Conservation (phyloP, 2,888 invertebrate genomes). For the Lepidocyrtinus sp. region DNA sequence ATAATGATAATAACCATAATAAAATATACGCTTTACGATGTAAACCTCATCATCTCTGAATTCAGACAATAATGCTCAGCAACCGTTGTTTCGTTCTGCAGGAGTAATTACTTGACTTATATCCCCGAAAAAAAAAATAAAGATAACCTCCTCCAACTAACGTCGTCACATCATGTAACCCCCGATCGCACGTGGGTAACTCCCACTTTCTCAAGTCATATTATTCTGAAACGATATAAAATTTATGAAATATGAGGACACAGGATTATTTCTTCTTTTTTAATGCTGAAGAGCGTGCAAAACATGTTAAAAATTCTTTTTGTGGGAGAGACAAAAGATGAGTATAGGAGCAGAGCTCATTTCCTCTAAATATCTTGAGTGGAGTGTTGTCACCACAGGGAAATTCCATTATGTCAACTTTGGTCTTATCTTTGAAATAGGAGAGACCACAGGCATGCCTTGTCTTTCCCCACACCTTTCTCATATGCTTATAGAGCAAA, state of each 20-base stretch:
- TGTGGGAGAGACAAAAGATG: conserved; percentile 25
- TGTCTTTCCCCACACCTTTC: no score
- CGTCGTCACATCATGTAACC: conserved; percentile 3
- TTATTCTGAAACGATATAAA: conserved; percentile 40
- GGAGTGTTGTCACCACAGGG: conserved; percentile 21
- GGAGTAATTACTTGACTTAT: not conserved
- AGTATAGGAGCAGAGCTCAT: not conserved
- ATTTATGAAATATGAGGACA: conserved; percentile 61
- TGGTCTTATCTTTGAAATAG: conserved; percentile 44
- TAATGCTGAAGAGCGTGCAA: conserved; percentile 12
- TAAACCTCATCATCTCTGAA: not conserved
- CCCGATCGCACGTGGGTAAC: conserved; percentile 31
- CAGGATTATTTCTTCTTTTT: conserved; percentile 38
- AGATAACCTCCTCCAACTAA: no score
- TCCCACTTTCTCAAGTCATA: conserved; percentile 22
- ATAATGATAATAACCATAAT: not conserved
- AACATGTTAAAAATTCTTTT: no score
- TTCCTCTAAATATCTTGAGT: no score
- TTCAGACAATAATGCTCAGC: not conserved
- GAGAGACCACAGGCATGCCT: conserved; percentile 17
- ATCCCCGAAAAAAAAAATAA: not conserved
- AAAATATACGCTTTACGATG: not conserved
- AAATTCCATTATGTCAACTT: conserved; percentile 52
- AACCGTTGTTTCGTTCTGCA: not conserved
- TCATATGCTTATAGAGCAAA: no score